These are phyloP conservation scores for Pseudopipra pipra DNA, from an alignment of 2,113 vertebrate genomes.

Conservation along the genomic window DNA sequence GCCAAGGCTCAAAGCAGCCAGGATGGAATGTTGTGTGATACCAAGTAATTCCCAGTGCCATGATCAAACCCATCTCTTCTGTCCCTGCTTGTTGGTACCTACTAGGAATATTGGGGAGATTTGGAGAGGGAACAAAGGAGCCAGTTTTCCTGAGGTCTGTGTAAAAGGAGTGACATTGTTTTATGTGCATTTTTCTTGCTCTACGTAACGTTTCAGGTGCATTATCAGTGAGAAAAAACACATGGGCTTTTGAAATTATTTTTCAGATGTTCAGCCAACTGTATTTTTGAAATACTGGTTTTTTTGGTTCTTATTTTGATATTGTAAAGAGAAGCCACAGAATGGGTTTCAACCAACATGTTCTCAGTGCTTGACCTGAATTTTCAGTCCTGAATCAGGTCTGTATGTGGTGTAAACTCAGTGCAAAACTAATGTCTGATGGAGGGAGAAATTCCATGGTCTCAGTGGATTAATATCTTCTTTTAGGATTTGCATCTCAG, in stretches of 20 bases:
- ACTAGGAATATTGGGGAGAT: rapidly evolving
- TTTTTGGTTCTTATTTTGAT: background rate
- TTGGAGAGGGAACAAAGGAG: background rate
- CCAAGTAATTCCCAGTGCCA: background rate
- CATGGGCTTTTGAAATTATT: rapidly evolving
- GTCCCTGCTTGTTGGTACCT: background rate
- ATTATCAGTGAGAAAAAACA: background rate
- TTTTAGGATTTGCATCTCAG: background rate
- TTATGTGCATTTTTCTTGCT: background rate
- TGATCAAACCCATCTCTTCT: background rate
- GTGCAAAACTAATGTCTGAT: rapidly evolving
- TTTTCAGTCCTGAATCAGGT: background rate
- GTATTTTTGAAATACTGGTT: rapidly evolving
- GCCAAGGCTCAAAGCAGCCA: background rate
- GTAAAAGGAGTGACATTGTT: rapidly evolving
- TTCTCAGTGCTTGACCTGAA: background rate
- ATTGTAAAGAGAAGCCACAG: background rate
- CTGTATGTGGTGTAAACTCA: background rate
- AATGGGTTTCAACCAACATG: rapidly evolving
- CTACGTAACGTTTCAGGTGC: background rate
- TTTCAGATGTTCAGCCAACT: background rate
- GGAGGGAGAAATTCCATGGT: background rate
- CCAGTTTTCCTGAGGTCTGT: rapidly evolving
- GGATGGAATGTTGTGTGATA: background rate
- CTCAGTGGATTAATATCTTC: background rate